Evolutionary conservation across 2,888 invertebrate genomes (phyloP), one percentile per base, ranked within the genome.

Genomic region (Platycheirus rosarum): DNA sequence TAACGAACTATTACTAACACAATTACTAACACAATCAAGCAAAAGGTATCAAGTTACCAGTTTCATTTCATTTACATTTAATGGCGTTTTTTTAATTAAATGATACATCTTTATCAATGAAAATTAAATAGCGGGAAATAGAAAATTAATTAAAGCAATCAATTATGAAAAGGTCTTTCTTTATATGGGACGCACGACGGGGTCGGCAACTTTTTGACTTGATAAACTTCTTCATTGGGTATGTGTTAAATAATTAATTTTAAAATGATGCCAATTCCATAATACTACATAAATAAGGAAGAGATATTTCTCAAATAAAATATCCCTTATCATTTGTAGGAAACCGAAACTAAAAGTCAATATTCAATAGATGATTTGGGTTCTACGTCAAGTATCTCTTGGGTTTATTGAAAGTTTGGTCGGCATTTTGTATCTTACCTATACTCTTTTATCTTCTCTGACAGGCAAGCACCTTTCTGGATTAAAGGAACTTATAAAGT

Each of bases 91-190:
- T 48, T 40, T 55, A 63, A 55, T 73, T 37, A 65, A 73, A 48
- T 55, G 26, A 63, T 53, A 62, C 35, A 32, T 63, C 46, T 53
- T 23, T 23, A 16, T 63, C 44, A 13, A 11, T 8, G 14, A 4
- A 26, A 63, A 53, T 53, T 53, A 62, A 53, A 46, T 51, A 26
- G 26, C n/a, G 2, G 14, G 13, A 55, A 55, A 55, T 23, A 32
- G 60, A 18, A 62, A 44, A 62, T 71, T 44, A 51, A 53, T 71
- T 51, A 51, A 62, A 35, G 40, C 42, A 71, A 49, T 71, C 48
- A 51, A 32, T 42, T 62, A 70, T 16, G 26, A 37, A 48, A 70
- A 42, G 40, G 11, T 57, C 20, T 42, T 42, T 42, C 26, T 26
- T 55, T 37, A 18, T 37, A 37, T 37, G n/a, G 37, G n/a, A 37